Base-by-base conservation (phyloP, 2,113 vertebrate species). In the Paracanthobrama guichenoti region DNA sequence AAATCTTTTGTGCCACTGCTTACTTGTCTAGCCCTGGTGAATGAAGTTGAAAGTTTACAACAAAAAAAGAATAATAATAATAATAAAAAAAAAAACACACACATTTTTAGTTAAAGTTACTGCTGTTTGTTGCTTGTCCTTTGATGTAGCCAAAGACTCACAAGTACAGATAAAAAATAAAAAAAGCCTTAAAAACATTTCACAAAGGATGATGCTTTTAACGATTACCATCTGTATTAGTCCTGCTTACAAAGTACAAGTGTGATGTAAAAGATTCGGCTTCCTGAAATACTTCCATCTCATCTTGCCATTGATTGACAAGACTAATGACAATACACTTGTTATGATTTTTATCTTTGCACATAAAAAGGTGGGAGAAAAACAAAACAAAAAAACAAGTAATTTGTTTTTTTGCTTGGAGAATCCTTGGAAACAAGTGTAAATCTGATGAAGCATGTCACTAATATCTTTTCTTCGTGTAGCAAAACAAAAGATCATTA, bases 291-390 rank as follows among this genome's bases (percentile, higher is more conserved):
- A 22, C 69, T 24, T n/a, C 20, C 13, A 24, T 72, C 44, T 73
- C 39, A 26, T 73, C 13, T 69, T 73, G 24, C 10, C 42, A 73
- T 16, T 73, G 42, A 73, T 24, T 73, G 71, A 16, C 69, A 73
- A 46, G 6, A 26, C 39, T 73, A 73, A 73, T 73, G 69, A 46
- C 42, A 46, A 72, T 46, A n/a, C 22, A 72, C 39, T 72, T 72
- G 69, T 72, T 72, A 72, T 72, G 7, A 44, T 46, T 72, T 24
- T 13, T 72, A 46, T 22, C 22, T 10, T 44, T 44, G 22, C 67
- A 6, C 67, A 72, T 72, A 44, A 44, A 72, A 72, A 31, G 39
- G 22, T 14, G 10, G 11, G 22, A 60, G 39, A 69, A 42, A 12
- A 71, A 71, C 44, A 71, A 11, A 35, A 4, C 3, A 39, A 39